Evolutionary conservation across 2,888 invertebrate species (phyloP).

Genomic region (Drosophila setosimentum): DNA sequence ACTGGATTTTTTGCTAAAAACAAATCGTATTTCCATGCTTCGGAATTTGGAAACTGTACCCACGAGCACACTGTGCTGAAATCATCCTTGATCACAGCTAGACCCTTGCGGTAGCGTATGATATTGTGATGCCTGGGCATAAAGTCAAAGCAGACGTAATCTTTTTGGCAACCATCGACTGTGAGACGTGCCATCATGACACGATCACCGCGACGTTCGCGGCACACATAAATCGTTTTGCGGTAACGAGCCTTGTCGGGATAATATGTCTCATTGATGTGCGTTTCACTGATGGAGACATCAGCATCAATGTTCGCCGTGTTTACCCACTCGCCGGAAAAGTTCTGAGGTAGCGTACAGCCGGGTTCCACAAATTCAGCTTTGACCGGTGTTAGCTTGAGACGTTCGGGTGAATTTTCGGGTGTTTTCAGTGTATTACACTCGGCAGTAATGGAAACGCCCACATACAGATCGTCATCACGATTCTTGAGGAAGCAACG

Average conservation of each 20-base stretch:
- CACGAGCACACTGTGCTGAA: constrained; percentile 97
- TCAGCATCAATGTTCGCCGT: constrained; percentile 98
- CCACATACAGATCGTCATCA: constrained; percentile 96
- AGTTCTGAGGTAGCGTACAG: constrained; percentile 96
- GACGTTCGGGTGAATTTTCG: constrained; percentile 96
- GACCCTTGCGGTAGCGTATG: constrained; percentile 94
- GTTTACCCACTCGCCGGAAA: constrained; percentile 98
- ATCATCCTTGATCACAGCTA: constrained; percentile 95
- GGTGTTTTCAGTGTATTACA: constrained; percentile 97
- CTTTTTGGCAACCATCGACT: constrained; percentile 98
- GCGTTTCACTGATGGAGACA: constrained; percentile 96
- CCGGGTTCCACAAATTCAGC: constrained; percentile 95
- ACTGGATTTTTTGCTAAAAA: constrained; percentile 94
- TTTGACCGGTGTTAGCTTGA: constrained; percentile 94
- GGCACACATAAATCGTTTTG: constrained; percentile 96
- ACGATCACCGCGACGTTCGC: constrained; percentile 95
- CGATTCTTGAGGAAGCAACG: constrained; percentile 97
- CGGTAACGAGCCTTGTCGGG: constrained; percentile 96
- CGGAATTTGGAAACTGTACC: constrained; percentile 95
- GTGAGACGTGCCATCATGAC: constrained; percentile 98
- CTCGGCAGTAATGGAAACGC: constrained; percentile 96
- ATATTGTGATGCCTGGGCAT: constrained; percentile 98
- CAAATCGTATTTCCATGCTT: constrained; percentile 94
- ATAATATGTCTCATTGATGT: constrained; percentile 97
- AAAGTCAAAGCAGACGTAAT: constrained; percentile 98